phyloP scores from a whole-genome alignment of 2,113 vertebrate genomes.

The Lonchura striata region DNA sequence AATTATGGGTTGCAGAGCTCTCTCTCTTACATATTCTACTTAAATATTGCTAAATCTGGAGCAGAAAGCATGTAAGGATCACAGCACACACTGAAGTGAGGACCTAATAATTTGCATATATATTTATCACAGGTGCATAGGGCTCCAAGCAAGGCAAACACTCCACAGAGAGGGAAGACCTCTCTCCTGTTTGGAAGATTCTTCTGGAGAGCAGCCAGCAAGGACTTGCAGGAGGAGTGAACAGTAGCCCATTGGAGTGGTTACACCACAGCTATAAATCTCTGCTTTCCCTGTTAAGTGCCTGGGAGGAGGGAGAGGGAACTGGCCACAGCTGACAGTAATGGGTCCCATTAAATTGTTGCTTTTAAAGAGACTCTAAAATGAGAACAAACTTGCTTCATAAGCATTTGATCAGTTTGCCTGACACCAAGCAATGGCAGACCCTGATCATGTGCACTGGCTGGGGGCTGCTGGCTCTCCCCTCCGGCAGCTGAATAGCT shows the following conservation, averaged over 20 bases:
- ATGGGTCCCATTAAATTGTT: conserved; percentile 29
- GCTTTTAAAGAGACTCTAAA: conserved; percentile 21
- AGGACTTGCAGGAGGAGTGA: background rate
- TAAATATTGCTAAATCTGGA: background rate
- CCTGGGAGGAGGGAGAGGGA: background rate
- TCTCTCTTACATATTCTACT: background rate
- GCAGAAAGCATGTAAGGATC: background rate
- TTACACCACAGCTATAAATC: background rate
- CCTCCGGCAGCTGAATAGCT: accelerated
- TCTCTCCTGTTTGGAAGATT: background rate
- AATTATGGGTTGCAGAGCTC: background rate
- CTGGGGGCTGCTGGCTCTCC: background rate
- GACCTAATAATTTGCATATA: background rate
- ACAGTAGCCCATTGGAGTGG: background rate
- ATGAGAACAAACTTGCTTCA: background rate
- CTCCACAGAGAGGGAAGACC: background rate
- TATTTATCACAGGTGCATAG: background rate
- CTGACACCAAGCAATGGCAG: background rate
- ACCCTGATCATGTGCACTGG: background rate
- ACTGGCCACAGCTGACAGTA: background rate
- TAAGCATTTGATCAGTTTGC: background rate
- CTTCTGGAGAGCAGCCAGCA: background rate
- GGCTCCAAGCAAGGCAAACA: background rate
- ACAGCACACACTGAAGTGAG: accelerated
- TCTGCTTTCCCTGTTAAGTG: background rate